Evolutionary conservation across 2,113 vertebrate species (phyloP), one percentile per base, ranked within the genome.

Genomic region (Atherinomorus stipes): DNA sequence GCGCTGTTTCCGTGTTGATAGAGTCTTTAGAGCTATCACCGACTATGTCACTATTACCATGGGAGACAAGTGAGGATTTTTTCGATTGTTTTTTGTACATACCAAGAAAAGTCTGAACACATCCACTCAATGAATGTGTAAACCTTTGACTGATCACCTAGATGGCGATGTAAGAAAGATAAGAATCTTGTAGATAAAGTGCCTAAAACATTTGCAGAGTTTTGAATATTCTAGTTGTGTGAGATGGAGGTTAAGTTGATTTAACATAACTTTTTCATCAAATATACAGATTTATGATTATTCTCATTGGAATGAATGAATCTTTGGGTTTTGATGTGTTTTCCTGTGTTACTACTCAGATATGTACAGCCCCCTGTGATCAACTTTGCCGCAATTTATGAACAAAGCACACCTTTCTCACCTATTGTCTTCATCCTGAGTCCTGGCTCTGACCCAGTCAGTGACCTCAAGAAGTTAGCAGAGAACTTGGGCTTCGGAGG

Each of bases 371-470:
- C 98, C 9, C 98, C 97, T 0, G 96, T 98, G 90, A 96, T 98
- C 94, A 98, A 94, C 91, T 96, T 96, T 2, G 95, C 97, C 15
- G 90, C 92, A 18, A 92, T 99, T 76, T 94, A 96, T 52, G 94
- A 98, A 75, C 97, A 98, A 85, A 98, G 98, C 92, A 95, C 88
- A 1, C 95, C 96, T 3, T 92, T 68, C 64, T 97, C 96, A 0
- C 97, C 98, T 0, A 96, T 99, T 2, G 94, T 99, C 71, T 99
- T 99, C 60, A 98, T 99, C 88, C 90, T 99, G 62, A 98, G 97
- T 71, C 96, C 97, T 0, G 98, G 98, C 69, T 97, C 95, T 1
- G 98, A 99, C 85, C 97, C 98, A 2, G 94, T 96, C 57, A 93
- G 78, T 58, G 97, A 99, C 79, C 95, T 99, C 11, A 95, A 94